Conservation (phyloP, 2,888 invertebrate genomes). For the Coelopa pilipes region DNA sequence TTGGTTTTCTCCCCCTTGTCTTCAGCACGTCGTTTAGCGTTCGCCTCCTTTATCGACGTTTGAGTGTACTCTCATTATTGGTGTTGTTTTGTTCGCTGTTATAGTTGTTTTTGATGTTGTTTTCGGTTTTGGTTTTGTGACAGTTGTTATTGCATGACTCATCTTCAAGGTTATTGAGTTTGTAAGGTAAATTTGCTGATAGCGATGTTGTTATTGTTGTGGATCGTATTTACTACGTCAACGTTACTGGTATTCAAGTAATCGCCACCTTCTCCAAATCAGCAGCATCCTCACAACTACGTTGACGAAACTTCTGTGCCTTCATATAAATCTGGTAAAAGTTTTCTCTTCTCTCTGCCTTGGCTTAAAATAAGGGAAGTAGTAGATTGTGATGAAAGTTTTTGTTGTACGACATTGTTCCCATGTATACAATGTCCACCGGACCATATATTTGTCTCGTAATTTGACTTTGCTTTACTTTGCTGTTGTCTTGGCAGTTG, state of each 20-base stretch:
- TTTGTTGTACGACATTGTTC: no score
- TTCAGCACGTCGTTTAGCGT: conserved; percentile 18
- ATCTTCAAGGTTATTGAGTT: conserved; percentile 49
- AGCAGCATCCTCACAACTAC: background rate
- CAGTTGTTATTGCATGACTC: conserved; percentile 44
- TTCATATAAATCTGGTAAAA: background rate
- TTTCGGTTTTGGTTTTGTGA: conserved; percentile 1
- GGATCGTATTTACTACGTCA: conserved; percentile 22
- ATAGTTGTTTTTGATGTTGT: conserved; percentile 18
- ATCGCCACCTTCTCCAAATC: background rate
- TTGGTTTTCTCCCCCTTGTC: conserved; percentile 8
- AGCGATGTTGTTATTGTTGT: conserved; percentile 35
- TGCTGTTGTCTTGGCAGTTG: no score
- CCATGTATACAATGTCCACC: no score
- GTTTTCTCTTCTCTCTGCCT: background rate
- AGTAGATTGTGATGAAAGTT: background rate
- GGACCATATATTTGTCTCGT: no score
- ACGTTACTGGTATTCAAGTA: background rate
- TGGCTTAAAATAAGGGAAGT: background rate
- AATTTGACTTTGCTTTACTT: no score
- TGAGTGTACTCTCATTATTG: conserved; percentile 3
- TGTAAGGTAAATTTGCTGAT: conserved; percentile 2
- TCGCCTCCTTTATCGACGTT: background rate
- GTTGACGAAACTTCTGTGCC: background rate
- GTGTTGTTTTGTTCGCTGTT: conserved; percentile 7